These are phyloP conservation scores for Chironomus striatipennis DNA, from an alignment of 1,140 invertebrate genomes.

Conservation along the genomic window DNA sequence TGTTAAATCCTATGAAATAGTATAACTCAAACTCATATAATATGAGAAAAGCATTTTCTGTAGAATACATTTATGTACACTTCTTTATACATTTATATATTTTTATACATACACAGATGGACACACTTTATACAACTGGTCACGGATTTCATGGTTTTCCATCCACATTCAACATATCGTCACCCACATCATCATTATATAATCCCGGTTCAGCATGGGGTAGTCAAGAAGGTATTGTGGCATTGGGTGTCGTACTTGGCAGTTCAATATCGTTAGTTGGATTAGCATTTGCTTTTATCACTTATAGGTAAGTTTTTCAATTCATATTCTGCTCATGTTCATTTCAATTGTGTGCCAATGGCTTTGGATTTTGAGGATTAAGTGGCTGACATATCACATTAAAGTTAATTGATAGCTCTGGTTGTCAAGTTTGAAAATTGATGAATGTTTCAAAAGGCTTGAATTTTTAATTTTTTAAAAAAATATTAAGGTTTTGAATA, in stretches of 20 bases:
- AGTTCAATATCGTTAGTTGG: constrained; percentile 59
- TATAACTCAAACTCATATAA: too few species aligned
- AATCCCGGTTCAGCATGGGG: constrained; percentile 35
- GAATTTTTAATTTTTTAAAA: too few species aligned
- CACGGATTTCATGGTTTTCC: constrained; percentile 41
- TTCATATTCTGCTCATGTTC: too few species aligned
- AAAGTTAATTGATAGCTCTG: too few species aligned
- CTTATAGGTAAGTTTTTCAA: constrained; percentile 50
- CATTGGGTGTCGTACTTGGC: constrained; percentile 54
- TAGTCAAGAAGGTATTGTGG: constrained; percentile 49
- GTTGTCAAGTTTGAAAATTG: too few species aligned
- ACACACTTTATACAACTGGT: constrained; percentile 41
- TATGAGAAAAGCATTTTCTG: not conserved
- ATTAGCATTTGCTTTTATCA: constrained; percentile 60
- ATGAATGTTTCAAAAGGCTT: too few species aligned
- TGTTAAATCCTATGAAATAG: not conserved
- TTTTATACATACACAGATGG: constrained; percentile 34
- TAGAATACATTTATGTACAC: too few species aligned
- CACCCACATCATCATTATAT: constrained; percentile 31
- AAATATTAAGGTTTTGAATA: too few species aligned
- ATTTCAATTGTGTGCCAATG: too few species aligned
- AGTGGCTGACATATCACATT: too few species aligned
- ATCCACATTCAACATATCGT: constrained; percentile 33
- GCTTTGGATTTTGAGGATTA: too few species aligned
- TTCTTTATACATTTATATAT: not conserved